phyloP scores from a whole-genome alignment of 2,113 vertebrate genomes.

The Gymnarchus niloticus region DNA sequence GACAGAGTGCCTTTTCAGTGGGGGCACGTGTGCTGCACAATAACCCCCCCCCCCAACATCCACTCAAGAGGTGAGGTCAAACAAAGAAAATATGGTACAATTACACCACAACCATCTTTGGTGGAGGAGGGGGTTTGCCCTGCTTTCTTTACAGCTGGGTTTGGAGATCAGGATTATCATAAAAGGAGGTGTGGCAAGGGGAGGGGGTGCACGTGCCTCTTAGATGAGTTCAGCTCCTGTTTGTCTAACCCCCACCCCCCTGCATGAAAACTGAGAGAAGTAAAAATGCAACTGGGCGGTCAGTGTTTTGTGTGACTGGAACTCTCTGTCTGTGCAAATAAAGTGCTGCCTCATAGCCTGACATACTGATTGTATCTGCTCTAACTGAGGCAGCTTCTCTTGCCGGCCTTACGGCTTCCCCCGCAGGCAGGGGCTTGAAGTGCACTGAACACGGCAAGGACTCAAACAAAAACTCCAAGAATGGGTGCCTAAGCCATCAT shows the following conservation, averaged over 20 bases:
- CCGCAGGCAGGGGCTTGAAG: not conserved
- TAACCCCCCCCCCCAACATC: slow-evolving; percentile 21
- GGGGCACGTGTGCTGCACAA: slow-evolving; percentile 60
- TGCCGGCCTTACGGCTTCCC: no score
- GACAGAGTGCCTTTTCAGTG: slow-evolving; percentile 20
- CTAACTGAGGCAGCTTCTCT: not conserved
- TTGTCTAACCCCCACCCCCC: slow-evolving; percentile 27
- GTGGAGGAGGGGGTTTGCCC: slow-evolving; percentile 33
- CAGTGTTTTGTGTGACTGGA: not conserved
- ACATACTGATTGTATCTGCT: not conserved
- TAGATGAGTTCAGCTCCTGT: not conserved
- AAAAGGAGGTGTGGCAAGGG: slow-evolving; percentile 26
- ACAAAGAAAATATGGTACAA: slow-evolving; percentile 60
- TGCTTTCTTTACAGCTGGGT: slow-evolving; percentile 57
- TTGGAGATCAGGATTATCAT: slow-evolving; percentile 40
- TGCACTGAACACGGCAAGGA: not conserved
- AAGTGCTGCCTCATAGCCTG: no score
- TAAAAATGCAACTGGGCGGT: not conserved
- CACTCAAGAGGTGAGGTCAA: slow-evolving; percentile 45
- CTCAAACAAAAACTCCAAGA: not conserved
- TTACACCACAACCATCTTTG: slow-evolving; percentile 53
- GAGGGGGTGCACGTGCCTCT: slow-evolving; percentile 16
- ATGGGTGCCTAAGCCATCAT: not conserved
- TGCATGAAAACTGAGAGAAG: slow-evolving; percentile 11
- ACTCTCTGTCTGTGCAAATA: no score